phyloP scores from a whole-genome alignment of 2,888 invertebrate species.

The Thecocarcelia acutangulata region DNA sequence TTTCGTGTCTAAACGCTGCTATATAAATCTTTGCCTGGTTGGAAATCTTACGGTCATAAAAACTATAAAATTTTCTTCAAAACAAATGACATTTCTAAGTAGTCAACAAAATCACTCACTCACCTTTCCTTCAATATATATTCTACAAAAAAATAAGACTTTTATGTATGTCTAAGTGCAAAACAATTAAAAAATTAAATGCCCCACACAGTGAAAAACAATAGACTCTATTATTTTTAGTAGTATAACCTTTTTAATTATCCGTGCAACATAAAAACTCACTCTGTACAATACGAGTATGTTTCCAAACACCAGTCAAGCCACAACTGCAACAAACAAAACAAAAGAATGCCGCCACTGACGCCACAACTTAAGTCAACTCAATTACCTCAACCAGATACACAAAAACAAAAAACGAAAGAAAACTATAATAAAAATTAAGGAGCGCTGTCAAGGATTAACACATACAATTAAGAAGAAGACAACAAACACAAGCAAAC shows the following conservation, averaged over 20 bases:
- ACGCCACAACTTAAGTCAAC: slow-evolving; percentile 69
- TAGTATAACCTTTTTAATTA: slow-evolving; percentile 56
- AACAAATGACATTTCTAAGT: too few relatives aligned
- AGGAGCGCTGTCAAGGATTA: slow-evolving; percentile 69
- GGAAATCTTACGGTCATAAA: too few relatives aligned
- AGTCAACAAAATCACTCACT: too few relatives aligned
- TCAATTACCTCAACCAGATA: slow-evolving; percentile 66
- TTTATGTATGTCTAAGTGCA: slow-evolving; percentile 32
- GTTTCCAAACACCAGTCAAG: slow-evolving; percentile 38
- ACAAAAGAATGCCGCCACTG: slow-evolving; percentile 65
- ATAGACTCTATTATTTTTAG: slow-evolving; percentile 4
- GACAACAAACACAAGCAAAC: slow-evolving; percentile 34
- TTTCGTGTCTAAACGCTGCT: too few relatives aligned
- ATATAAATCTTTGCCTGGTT: too few relatives aligned
- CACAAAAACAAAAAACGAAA: slow-evolving; percentile 34
- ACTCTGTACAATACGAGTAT: slow-evolving; percentile 23
- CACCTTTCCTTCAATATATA: too few relatives aligned
- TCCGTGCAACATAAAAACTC: slow-evolving; percentile 51
- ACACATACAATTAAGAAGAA: slow-evolving; percentile 64
- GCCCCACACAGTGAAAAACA: slow-evolving; percentile 56
- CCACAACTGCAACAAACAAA: slow-evolving; percentile 40
- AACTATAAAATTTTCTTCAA: too few relatives aligned
- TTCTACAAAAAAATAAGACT: too few relatives aligned
- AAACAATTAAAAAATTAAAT: slow-evolving; percentile 68
- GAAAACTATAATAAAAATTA: slow-evolving; percentile 41